These are phyloP conservation scores for Latheticus oryzae DNA, from an alignment of 2,888 invertebrate genomes.

Conservation along the genomic window DNA sequence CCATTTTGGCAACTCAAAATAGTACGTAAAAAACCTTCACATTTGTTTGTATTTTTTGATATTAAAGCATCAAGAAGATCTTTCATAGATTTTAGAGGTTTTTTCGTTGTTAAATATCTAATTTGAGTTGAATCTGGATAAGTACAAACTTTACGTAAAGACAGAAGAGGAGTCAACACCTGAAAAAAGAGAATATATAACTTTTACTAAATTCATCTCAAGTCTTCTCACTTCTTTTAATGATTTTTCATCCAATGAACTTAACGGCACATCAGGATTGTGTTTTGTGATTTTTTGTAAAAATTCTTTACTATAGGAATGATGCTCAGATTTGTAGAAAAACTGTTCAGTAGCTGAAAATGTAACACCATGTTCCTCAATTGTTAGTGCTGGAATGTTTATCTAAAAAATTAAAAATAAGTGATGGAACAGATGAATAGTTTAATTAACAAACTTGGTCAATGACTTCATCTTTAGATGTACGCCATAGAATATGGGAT, in stretches of 20 bases:
- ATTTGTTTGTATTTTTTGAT: slow-evolving; percentile 70
- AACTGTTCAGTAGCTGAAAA: slow-evolving; percentile 80
- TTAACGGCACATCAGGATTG: slow-evolving; percentile 65
- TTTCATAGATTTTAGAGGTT: slow-evolving; percentile 71
- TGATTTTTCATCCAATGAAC: slow-evolving; percentile 64
- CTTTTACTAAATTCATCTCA: not conserved
- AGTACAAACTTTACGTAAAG: slow-evolving; percentile 77
- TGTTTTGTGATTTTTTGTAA: slow-evolving; percentile 64
- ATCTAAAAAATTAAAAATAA: too few relatives aligned
- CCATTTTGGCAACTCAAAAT: slow-evolving; percentile 76
- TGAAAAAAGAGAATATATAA: slow-evolving; percentile 51
- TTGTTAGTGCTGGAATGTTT: slow-evolving; percentile 73
- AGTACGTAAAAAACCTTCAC: slow-evolving; percentile 73
- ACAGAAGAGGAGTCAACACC: slow-evolving; percentile 73
- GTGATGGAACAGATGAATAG: too few relatives aligned
- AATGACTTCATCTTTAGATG: slow-evolving; percentile 74
- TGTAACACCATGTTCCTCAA: slow-evolving; percentile 70
- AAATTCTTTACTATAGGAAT: slow-evolving; percentile 67
- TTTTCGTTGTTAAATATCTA: slow-evolving; percentile 67
- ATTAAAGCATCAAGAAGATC: slow-evolving; percentile 76
- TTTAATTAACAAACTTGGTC: slow-evolving; percentile 66
- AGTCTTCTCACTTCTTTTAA: slow-evolving; percentile 60
- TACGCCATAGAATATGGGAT: slow-evolving; percentile 75
- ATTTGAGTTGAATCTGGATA: slow-evolving; percentile 74
- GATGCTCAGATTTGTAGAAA: slow-evolving; percentile 76